These are phyloP conservation scores for Drosophila nr. medialis DNA, from an alignment of 2,888 invertebrate genomes.

Conservation along the genomic window DNA sequence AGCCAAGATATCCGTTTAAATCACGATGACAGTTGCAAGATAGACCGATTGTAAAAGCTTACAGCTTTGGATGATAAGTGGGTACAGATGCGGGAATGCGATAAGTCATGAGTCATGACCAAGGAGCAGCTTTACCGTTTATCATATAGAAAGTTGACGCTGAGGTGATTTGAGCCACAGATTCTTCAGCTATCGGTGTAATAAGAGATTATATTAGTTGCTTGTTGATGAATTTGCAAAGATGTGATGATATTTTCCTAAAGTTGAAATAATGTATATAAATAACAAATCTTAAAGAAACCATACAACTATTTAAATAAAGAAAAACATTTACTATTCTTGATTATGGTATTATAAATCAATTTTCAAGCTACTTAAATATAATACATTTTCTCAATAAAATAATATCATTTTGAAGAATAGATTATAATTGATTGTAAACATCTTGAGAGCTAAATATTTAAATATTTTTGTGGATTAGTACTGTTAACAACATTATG, in stretches of 20 bases:
- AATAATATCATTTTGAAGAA: neutral
- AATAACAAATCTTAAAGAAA: neutral
- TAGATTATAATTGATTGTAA: neutral
- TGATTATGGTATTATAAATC: neutral
- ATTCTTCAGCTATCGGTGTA: slow-evolving; percentile 9
- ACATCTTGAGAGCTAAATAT: neutral
- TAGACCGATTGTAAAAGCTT: slow-evolving; percentile 28
- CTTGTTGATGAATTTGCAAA: slow-evolving; percentile 1
- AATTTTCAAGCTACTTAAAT: neutral
- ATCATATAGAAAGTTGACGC: slow-evolving; percentile 32
- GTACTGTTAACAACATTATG: neutral
- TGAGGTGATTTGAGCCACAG: slow-evolving; percentile 3
- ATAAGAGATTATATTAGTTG: slow-evolving; percentile 28
- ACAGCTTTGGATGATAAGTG: slow-evolving; percentile 45
- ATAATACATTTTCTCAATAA: no score
- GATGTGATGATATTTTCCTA: neutral
- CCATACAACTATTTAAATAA: neutral
- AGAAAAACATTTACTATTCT: neutral
- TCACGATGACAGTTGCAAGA: slow-evolving; percentile 42
- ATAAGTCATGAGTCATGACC: slow-evolving; percentile 35
- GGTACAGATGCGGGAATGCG: slow-evolving; percentile 29
- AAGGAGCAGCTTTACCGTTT: slow-evolving; percentile 21
- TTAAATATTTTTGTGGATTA: neutral
- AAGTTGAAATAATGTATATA: neutral
- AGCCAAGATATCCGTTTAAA: slow-evolving; percentile 35